Conservation (phyloP, 1,140 invertebrate species). For the Drosophila erecta region DNA sequence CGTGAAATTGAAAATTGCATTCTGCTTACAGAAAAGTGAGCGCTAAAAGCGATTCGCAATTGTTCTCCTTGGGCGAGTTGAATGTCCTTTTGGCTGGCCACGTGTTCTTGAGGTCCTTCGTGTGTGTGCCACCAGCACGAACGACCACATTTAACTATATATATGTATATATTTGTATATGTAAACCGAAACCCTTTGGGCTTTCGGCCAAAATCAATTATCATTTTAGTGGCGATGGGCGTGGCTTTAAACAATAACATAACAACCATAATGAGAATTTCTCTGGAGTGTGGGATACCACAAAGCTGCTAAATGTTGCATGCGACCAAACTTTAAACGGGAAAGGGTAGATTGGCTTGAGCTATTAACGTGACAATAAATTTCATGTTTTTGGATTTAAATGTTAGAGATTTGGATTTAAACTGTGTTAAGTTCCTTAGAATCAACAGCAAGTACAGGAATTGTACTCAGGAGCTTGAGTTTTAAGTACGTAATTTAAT, state of each 20-base stretch:
- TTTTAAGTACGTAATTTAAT: too few species aligned
- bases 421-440: slow-evolving; percentile 3
- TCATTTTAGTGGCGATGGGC: slow-evolving; percentile 54
- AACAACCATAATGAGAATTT: slow-evolving; percentile 25
- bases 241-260: slow-evolving; percentile 48
- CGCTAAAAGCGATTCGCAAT: slow-evolving; percentile 21
- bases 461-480: too few species aligned
- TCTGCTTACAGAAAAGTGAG: slow-evolving; percentile 1
- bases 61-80: slow-evolving; percentile 46
- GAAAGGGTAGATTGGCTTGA: slow-evolving; percentile 10
- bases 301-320: slow-evolving; percentile 61
- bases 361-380: slow-evolving; percentile 58
- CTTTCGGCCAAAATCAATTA: slow-evolving; percentile 58
- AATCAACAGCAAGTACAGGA: not conserved
- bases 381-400: slow-evolving; percentile 15
- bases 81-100: slow-evolving; percentile 47
- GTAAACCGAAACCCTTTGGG: slow-evolving; percentile 8
- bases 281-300: slow-evolving; percentile 26
- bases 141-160: slow-evolving; percentile 11
- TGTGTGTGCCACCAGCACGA: slow-evolving; percentile 26
- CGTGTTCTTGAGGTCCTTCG: slow-evolving; percentile 13
- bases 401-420: slow-evolving; percentile 18
- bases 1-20: slow-evolving; percentile 45
- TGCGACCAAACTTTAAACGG: slow-evolving; percentile 38
- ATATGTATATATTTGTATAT: not conserved